Base-by-base conservation (phyloP, 2,113 vertebrate genomes). In the Calidris pygmaea region DNA sequence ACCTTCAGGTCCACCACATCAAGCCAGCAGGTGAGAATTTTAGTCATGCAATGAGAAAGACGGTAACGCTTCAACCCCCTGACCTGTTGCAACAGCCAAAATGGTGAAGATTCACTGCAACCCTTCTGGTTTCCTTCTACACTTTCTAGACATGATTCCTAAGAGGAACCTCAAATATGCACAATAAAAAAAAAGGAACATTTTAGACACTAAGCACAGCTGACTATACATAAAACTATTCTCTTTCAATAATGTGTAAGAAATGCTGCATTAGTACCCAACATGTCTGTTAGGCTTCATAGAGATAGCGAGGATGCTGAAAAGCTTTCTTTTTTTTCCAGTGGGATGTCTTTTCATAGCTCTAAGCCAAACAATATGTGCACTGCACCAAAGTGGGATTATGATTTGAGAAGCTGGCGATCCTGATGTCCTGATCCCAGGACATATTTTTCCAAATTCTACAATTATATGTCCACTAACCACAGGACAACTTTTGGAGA, bases 281-380 rank as follows among this genome's bases (percentile, higher is more conserved):
- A 53, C 5, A 16, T 0, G 3, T 32, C 35, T 65, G 14, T 35
- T n/a, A 22, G 0, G 3, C 62, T 91, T 65, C 53, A 22, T n/a
- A 27, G 77, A 75, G 59, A 50, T 1, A 59, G n/a, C 2, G 2
- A 30, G 29, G 45, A 55, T 71, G 72, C 50, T 80, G 65, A 63
- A 71, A 77, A 87, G 47, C 18, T 48, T 70, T 39, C 30, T 21
- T 72, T 59, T 55, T 59, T 6, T 14, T 2, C 24, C 43, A 43
- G 24, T 2, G 0, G 14, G 7, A 9, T 18, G 22, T 53, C 67
- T 80, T 81, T 55, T 35, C n/a, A 27, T 6, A 41, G 34, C 37
- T 78, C 30, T 2, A 2, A 91, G 19, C 16, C 56, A 75, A 71
- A 16, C 2, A 37, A 63, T 3, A 6, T 0, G 1, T 34, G 35